These are phyloP conservation scores for Diplogasteroides magnus DNA, from an alignment of 1,140 invertebrate species.

Conservation along the genomic window DNA sequence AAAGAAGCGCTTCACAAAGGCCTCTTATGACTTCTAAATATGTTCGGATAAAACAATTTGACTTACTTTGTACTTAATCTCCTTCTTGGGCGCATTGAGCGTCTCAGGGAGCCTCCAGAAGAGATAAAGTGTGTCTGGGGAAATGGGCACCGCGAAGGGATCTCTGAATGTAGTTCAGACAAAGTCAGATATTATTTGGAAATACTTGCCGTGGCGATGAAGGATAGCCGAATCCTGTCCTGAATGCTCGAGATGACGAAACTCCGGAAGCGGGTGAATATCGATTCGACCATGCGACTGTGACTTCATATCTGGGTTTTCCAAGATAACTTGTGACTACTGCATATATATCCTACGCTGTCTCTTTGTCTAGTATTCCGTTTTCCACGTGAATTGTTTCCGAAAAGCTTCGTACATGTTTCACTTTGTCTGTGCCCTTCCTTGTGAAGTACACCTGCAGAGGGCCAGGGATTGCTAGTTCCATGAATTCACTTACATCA, in stretches of 20 bases:
- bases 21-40: conserved; percentile 13
- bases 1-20: not conserved
- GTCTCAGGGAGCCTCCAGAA: conserved; percentile 46
- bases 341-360: conserved; percentile 20
- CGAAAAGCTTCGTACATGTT: conserved; percentile 39
- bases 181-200: too few species aligned
- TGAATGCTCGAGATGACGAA: conserved; percentile 35
- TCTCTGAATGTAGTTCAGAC: conserved; percentile 46
- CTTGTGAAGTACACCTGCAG: conserved; percentile 40
- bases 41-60: conserved; percentile 10
- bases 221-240: conserved; percentile 43
- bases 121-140: conserved; percentile 50
- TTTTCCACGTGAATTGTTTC: conserved; percentile 50
- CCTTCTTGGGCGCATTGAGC: conserved; percentile 46
- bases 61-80: conserved; percentile 50
- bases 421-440: conserved; percentile 46
- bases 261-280: conserved; percentile 37
- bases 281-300: conserved; percentile 50
- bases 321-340: not conserved
- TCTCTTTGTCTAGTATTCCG: conserved; percentile 51
- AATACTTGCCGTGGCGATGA: too few species aligned
- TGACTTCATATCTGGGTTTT: conserved; percentile 44
- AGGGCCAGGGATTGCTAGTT: not conserved
- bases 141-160: conserved; percentile 38
- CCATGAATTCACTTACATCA: conserved; percentile 22